phyloP scores from a whole-genome alignment of 2,113 vertebrate species.

The Suncus etruscus region DNA sequence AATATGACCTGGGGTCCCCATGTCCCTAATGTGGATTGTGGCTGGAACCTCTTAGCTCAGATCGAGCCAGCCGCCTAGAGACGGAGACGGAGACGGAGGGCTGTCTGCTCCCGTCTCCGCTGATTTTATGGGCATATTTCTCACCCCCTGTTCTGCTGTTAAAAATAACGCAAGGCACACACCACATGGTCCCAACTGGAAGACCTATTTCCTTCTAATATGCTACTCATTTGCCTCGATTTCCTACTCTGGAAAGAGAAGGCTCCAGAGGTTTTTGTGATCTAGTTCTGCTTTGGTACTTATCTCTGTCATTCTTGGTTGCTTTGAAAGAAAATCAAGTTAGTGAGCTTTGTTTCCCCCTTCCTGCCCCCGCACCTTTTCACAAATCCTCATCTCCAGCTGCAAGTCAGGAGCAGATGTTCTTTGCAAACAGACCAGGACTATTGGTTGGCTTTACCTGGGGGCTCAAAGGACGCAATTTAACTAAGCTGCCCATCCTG shows the following conservation, averaged over 20 bases:
- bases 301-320: background rate
- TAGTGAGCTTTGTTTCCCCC: background rate
- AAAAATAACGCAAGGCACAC: constrained; percentile 65
- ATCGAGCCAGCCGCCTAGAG: background rate
- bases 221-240: constrained; percentile 42
- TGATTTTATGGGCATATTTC: constrained; percentile 60
- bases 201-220: constrained; percentile 65
- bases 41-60: background rate
- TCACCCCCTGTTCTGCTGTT: constrained; percentile 71
- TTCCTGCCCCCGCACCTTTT: background rate
- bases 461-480: background rate
- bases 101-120: constrained; percentile 22
- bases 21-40: background rate
- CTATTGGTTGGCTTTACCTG: background rate
- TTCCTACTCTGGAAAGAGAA: constrained; percentile 20
- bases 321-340: constrained; percentile 58
- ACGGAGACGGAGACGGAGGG: background rate
- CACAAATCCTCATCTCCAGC: background rate
- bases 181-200: constrained; percentile 48
- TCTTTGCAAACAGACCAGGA: background rate
- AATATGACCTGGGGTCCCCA: background rate
- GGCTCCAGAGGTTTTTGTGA: constrained; percentile 35
- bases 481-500: background rate
- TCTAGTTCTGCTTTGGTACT: constrained; percentile 14
- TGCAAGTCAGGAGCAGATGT: background rate